Conservation (phyloP, 2,797 vertebrate species). For the Melanotaenia pygmaea region DNA sequence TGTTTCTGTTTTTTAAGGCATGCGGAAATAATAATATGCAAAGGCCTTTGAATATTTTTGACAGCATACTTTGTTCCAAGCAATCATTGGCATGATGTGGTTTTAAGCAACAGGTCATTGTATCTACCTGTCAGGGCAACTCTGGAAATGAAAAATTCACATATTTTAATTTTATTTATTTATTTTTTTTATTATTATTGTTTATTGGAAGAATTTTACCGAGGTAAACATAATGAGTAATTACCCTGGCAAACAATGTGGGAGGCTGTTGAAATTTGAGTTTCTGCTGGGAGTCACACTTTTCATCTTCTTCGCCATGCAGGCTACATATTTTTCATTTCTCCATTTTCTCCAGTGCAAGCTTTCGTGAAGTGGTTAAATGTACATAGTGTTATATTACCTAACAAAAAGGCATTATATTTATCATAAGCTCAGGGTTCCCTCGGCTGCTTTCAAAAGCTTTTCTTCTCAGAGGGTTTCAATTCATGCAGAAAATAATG, state of each 20-base stretch:
- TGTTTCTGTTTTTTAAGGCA: background rate
- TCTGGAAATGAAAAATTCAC: conserved; percentile 7
- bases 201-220: background rate
- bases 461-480: background rate
- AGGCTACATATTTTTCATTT: background rate
- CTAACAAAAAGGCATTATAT: conserved; percentile 12
- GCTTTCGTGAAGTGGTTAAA: conserved; percentile 5
- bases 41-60: background rate
- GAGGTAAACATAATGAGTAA: conserved; percentile 19
- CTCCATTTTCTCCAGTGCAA: background rate
- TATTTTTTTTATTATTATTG: conserved; percentile 1
- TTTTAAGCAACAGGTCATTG: conserved; percentile 10
- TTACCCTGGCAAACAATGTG: conserved; percentile 9
- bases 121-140: background rate
- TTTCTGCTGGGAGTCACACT: background rate
- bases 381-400: background rate
- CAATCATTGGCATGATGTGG: background rate
- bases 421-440: background rate
- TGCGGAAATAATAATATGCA: conserved; percentile 14
- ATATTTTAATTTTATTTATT: background rate
- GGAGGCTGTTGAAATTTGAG: conserved; percentile 22
- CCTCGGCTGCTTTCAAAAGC: background rate
- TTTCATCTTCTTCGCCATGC: conserved; percentile 4
- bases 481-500: conserved; percentile 10
- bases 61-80: conserved; percentile 6